Evolutionary conservation across 2,113 vertebrate species (phyloP), one percentile per base, ranked within the genome.

Genomic region (Bos indicus): DNA sequence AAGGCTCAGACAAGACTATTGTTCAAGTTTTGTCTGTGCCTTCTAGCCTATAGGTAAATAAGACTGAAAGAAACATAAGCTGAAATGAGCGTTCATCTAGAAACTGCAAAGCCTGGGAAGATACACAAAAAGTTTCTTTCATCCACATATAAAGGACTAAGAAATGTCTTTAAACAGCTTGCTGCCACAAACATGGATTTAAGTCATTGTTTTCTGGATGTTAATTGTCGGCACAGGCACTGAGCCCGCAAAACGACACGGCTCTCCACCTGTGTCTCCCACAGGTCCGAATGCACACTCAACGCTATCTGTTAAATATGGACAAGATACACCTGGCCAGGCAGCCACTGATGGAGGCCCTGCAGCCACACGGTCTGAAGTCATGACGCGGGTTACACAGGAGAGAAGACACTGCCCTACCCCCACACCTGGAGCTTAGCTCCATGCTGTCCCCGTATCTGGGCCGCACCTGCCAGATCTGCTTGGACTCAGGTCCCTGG

Each of bases 21-120:
- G 93, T 95, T 86, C 94, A 84, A 97, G 95, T 93, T 97, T 74
- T 74, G n/a, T 40, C 67, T 74, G 96, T 40, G 97, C 91, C 90
- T 97, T 97, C 97, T 95, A 98, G 96, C 92, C 98, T 96, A 84
- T 10, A 97, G 97, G 88, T 94, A 97, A 96, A 82, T 88, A 96
- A 98, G 97, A 97, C 78, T 62, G 85, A 74, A 13, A 90, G 88
- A 98, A 97, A 71, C 40, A 17, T 17, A 62, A 81, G 56, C 88
- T 94, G 96, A 96, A 98, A 33, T 2, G 9, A 96, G 94, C 96
- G 71, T 74, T 82, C 26, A 96, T 96, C 87, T 96, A 94, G 84
- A 94, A 97, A 77, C 56, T 97, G 64, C 93, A 97, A 28, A 28
- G 16, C 87, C 95, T 97, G 90, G 71, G 89, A 97, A 97, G 97